Conservation (phyloP, 2,113 vertebrate species). For the Alligator sinensis region DNA sequence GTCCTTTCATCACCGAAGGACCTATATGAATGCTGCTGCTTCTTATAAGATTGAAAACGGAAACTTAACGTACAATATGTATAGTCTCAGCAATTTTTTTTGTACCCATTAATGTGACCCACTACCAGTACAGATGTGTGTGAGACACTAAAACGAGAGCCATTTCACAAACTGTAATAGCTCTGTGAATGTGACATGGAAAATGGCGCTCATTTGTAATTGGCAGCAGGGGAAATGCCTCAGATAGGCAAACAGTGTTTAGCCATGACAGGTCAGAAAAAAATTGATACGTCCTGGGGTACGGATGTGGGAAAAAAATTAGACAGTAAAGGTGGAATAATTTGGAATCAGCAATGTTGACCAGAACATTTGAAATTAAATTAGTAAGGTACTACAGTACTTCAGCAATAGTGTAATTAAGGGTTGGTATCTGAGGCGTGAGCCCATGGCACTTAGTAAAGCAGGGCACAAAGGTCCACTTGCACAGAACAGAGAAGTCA, state of each 20-base stretch:
- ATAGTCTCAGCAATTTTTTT: background rate
- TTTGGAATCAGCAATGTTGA: background rate
- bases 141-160: background rate
- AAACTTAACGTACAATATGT: background rate
- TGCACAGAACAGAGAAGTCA: too few relatives aligned
- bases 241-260: background rate
- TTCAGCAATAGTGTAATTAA: background rate
- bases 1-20: background rate
- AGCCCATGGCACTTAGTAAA: too few relatives aligned
- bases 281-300: background rate
- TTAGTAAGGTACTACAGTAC: background rate
- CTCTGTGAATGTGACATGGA: background rate
- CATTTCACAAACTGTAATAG: background rate
- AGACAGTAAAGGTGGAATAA: background rate
- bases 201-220: background rate
- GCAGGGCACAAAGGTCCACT: too few relatives aligned
- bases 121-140: background rate
- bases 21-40: rapidly evolving
- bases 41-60: background rate
- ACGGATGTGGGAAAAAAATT: background rate
- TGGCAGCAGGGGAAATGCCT: background rate
- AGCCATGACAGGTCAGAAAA: background rate
- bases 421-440: too few relatives aligned
- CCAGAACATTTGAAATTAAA: background rate
- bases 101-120: background rate